Percentiles rank a stretch among this genome's conserved stretches.
phyloP scores from a whole-genome alignment of 37 sponge, comb jelly and placozoan genomes.

The Bolinopsis microptera region DNA sequence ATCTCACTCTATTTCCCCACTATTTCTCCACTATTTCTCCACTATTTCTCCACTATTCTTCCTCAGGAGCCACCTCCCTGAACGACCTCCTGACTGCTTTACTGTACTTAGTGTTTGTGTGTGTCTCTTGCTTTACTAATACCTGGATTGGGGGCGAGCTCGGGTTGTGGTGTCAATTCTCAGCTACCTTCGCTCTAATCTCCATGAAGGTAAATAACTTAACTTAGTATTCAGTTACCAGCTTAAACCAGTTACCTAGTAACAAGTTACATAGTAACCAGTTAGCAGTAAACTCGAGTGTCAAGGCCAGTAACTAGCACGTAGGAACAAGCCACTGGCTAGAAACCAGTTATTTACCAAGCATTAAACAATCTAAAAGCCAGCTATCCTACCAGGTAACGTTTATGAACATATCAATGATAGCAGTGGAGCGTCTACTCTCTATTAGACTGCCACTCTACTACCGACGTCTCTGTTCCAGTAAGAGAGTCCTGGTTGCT shows the following conservation, averaged over 20 bases:
- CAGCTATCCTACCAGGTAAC: constrained; percentile 15
- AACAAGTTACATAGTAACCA: no score
- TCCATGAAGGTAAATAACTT: constrained; percentile 41
- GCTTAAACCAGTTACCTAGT: no score
- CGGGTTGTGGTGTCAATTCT: constrained; percentile 17
- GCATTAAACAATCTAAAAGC: no score
- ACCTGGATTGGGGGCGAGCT: neutral
- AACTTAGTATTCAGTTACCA: neutral
- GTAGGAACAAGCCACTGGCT: no score
- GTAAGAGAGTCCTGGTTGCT: neutral
- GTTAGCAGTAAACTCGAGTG: no score
- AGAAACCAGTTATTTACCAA: no score
- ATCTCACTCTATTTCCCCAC: neutral
- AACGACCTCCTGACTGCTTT: constrained; percentile 62
- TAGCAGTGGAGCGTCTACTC: constrained; percentile 37
- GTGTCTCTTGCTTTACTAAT: constrained; percentile 42
- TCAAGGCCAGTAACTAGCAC: no score
- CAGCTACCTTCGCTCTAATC: constrained; percentile 2
- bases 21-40: no score
- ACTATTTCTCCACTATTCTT: no score
- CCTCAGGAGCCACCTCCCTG: constrained; percentile 46
- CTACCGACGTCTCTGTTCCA: constrained; percentile 44
- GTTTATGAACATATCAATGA: constrained; percentile 27
- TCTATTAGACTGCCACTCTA: constrained; percentile 26
- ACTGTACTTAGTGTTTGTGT: constrained; percentile 44